Base-by-base conservation (phyloP, 2,888 invertebrate species). In the Apamea sordens region DNA sequence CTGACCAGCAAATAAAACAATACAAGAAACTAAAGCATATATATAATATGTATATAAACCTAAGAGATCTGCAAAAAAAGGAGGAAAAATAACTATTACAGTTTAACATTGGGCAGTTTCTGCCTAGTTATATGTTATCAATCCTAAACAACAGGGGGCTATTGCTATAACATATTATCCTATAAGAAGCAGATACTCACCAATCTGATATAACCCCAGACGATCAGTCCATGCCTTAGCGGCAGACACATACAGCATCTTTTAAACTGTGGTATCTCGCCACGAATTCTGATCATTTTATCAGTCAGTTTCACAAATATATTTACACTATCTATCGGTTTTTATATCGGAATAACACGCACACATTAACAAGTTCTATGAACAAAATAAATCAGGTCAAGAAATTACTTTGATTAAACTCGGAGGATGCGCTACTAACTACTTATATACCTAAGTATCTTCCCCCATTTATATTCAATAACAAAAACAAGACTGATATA, bases 401-500 rank as follows among this genome's bases (percentile, higher is more conserved):
- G 13, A 41, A 15, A 47, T 72, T 47, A 53, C n/a, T 28, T 79
- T 61, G 41, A 68, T 61, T 61, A 44, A 32, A 32, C 6, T 50
- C 59, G 4, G 28, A 50, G 15, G 4, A n/a, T 28, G 15, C 1
- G 0, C 6, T n/a, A 4, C 18, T 41, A 41, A 28, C 28, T 28
- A 10, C 56, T 24, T 28, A 24, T 10, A 11, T 79, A 63, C 2
- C 61, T 36, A 47, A 47, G 24, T 64, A 47, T 80, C 71, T 36
- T 41, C 24, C 36, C 36, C 21, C 75, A 32, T 59, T 53, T 68
- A 50, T 32, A 7, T 41, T 15, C 24, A 71, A 71, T 32, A 83
- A 83, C 83, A 83, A 77, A 70, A 83, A 83, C 78, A 83, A 70
- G 11, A 2, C n/a, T n/a, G n/a, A n/a, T 83, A 77, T 77, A 47